phyloP scores from a whole-genome alignment of 2,888 invertebrate genomes.

The Phyto melanocephala region DNA sequence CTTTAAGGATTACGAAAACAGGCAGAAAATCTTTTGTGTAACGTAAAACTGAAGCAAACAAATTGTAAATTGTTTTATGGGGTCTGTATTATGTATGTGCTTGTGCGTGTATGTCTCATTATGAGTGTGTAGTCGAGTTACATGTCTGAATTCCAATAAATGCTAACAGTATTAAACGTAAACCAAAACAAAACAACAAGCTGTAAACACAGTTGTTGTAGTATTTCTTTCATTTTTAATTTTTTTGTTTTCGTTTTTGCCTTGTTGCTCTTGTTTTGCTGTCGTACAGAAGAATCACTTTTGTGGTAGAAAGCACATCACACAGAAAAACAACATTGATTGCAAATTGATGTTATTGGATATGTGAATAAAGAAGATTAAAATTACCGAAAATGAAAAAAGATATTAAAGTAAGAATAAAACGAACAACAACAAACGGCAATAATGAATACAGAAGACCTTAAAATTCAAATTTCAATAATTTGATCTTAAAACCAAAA shows the following conservation, averaged over 20 bases:
- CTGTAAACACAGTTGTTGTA: constrained; percentile 37
- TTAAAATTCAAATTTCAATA: neutral
- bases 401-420: neutral
- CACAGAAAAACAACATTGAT: constrained; percentile 54
- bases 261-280: neutral
- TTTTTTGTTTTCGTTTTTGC: neutral
- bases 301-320: constrained; percentile 51
- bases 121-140: neutral
- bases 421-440: neutral
- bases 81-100: neutral
- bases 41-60: constrained; percentile 53
- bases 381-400: constrained; percentile 18
- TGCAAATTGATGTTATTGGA: constrained; percentile 67
- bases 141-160: constrained; percentile 32
- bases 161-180: constrained; percentile 40
- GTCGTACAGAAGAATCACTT: constrained; percentile 52
- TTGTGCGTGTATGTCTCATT: neutral
- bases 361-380: constrained; percentile 58
- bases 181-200: constrained; percentile 15
- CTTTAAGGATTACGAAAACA: constrained; percentile 61
- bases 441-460: neutral
- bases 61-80: constrained; percentile 52
- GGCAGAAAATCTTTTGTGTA: constrained; percentile 57
- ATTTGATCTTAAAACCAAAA: neutral
- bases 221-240: constrained; percentile 19